Base-by-base conservation (phyloP, 1,140 invertebrate species). In the Drosophila orena region DNA sequence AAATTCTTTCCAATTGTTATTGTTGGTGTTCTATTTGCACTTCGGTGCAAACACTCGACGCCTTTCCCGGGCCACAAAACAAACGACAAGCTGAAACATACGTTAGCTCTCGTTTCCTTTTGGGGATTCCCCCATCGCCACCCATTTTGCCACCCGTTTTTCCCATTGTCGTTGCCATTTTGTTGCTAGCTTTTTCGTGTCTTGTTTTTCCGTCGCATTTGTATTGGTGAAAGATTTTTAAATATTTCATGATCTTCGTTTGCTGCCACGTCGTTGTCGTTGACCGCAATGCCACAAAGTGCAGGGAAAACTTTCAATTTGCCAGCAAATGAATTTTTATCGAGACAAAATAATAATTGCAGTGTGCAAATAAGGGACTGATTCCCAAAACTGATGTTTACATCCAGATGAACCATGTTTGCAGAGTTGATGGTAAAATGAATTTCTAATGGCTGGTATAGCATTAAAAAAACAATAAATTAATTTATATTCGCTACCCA, bases 1-100 rank as follows among this genome's bases (percentile, higher is more conserved):
- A 88, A 88, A 88, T 90, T 88, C 84, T 89, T 90, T 89, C 81
- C 85, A 88, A 88, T 90, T 88, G 84, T 88, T 88, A 88, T 90
- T 88, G 85, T 89, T 86, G 76, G 66, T 89, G 84, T 90, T 90
- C 77, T 89, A 88, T 88, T 88, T 88, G 84, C 84, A 88, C 79
- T 89, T 88, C 77, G 84, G 79, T 81, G 85, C 83, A 89, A 84
- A 66, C 66, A 70, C 76, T 77, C 84, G 66, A 83, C 83, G 79
- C 75, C 81, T 85, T 74, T 66, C 52, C 66, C 72, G 53, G 43
- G 30, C 40, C 55, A 54, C 54, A 59, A 59, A 77, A 52, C 61
- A 73, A 79, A 56, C 64, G 50, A 79, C 71, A 64, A 59, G 40
- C 74, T 60, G 58, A 58, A 86, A 88, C 81, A 86, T 86, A 86